Base-by-base conservation (phyloP, 2,888 invertebrate genomes). In the Eilema griseolum region DNA sequence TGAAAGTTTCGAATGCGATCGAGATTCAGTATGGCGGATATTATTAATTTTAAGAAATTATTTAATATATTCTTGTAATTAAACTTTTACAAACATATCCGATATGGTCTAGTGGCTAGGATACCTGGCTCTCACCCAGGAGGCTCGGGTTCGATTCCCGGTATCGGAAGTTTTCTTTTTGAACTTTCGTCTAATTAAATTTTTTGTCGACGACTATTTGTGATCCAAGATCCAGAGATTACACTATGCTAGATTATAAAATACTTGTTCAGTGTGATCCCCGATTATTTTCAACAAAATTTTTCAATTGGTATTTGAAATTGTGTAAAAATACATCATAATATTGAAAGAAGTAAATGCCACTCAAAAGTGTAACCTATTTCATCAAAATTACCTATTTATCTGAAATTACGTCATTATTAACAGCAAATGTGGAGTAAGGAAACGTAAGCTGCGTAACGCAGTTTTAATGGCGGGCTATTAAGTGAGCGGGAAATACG, bases 51-150 rank as follows among this genome's bases (percentile, higher is more conserved):
- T 28, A 28, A 28, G 33, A 33, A 4, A 4, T 33, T 46, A 2
- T 46, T 2, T 20, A 46, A 46, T 20, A 20, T 5, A 20, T 7
- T 46, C 46, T 46, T 46, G 20, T 5, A 46, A 46, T 46, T 46
- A 1, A 46, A 46, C 5, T 4, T 3, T 0, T 20, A 20, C 0
- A 7, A 0, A 1, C 1, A 20, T 5, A 86, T 87, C 87, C 88
- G 88, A 87, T 96, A 96, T 96, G 95, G 96, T 96, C 96, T 96
- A 96, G 96, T 96, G 96, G 96, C 96, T 96, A 96, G 96, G 96
- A 96, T 96, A 96, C 96, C 96, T 96, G 96, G 96, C 96, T 96
- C 96, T 96, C 96, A 96, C 96, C 96, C 96, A 96, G 96, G 96
- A 95, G 95, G 95, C 95, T 94, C 96, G 95, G 96, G 95, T 96